phyloP scores from a whole-genome alignment of 1,140 invertebrate species.

The Agrypnia vestita region DNA sequence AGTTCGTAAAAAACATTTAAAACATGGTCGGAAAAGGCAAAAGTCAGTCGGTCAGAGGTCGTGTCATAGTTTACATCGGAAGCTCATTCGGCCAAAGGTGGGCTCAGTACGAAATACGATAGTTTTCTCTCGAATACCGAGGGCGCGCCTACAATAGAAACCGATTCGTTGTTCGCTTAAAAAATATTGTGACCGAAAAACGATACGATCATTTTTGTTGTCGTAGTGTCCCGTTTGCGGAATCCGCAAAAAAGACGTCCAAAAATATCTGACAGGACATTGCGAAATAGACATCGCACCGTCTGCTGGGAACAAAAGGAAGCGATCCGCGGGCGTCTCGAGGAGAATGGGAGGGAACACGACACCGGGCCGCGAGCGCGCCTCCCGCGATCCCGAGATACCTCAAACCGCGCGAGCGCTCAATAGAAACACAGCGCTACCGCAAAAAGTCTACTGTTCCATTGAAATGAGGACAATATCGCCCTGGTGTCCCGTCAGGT shows the following conservation, averaged over 20 bases:
- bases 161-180: conserved; percentile 38
- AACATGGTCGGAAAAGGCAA: conserved; percentile 35
- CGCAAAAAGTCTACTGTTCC: conserved; percentile 55
- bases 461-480: conserved; percentile 58
- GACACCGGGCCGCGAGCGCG: conserved; percentile 51
- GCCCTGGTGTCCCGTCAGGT: conserved; percentile 37
- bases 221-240: conserved; percentile 47
- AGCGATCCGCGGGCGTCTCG: conserved; percentile 7
- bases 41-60: conserved; percentile 59
- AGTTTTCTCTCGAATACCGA: background rate
- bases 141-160: background rate
- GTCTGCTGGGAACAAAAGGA: conserved; percentile 42
- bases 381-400: conserved; percentile 12
- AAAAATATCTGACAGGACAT: conserved; percentile 19
- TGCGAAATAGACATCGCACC: conserved; percentile 31
- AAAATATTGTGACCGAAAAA: conserved; percentile 61
- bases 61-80: conserved; percentile 34
- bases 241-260: conserved; percentile 33
- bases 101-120: background rate
- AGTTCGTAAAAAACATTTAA: conserved; percentile 38
- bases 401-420: conserved; percentile 1
- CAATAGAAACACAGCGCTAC: conserved; percentile 51
- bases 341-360: conserved; percentile 45
- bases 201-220: conserved; percentile 62
- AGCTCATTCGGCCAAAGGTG: background rate